phyloP scores from a whole-genome alignment of 2,113 vertebrate species.

The Podocnemis expansa region DNA sequence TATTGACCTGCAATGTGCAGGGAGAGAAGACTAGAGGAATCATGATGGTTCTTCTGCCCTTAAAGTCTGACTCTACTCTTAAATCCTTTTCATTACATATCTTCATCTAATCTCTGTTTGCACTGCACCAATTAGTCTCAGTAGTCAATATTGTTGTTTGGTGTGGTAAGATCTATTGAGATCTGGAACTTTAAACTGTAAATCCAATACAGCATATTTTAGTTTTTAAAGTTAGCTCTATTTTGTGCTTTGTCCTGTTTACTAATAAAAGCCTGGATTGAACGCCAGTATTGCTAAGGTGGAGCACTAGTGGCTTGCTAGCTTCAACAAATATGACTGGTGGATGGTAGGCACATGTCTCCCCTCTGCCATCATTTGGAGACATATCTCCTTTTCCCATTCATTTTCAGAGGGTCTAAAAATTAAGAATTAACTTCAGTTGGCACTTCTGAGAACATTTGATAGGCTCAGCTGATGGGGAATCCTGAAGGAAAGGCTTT shows the following conservation, averaged over 20 bases:
- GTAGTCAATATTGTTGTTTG: too few relatives aligned
- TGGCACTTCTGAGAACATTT: not conserved
- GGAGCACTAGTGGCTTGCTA: not conserved
- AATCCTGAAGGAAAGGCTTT: not conserved
- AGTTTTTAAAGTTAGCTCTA: accelerated
- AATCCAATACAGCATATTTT: not conserved
- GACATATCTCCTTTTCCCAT: accelerated
- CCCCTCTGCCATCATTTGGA: not conserved
- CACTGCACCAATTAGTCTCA: too few relatives aligned
- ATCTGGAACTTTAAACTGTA: not conserved
- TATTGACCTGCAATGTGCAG: too few relatives aligned
- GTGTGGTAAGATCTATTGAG: too few relatives aligned
- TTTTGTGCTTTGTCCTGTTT: not conserved
- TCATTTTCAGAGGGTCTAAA: not conserved
- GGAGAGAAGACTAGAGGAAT: too few relatives aligned
- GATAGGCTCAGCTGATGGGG: not conserved
- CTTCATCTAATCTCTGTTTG: too few relatives aligned
- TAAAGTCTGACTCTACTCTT: too few relatives aligned
- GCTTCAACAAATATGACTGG: not conserved
- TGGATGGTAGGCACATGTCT: not conserved
- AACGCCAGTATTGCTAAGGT: not conserved
- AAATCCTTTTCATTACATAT: too few relatives aligned
- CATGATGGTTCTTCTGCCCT: too few relatives aligned
- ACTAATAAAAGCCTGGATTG: not conserved
- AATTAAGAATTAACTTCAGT: accelerated